phyloP scores from a whole-genome alignment of 2,888 invertebrate genomes.

The Cheilosia variabilis region DNA sequence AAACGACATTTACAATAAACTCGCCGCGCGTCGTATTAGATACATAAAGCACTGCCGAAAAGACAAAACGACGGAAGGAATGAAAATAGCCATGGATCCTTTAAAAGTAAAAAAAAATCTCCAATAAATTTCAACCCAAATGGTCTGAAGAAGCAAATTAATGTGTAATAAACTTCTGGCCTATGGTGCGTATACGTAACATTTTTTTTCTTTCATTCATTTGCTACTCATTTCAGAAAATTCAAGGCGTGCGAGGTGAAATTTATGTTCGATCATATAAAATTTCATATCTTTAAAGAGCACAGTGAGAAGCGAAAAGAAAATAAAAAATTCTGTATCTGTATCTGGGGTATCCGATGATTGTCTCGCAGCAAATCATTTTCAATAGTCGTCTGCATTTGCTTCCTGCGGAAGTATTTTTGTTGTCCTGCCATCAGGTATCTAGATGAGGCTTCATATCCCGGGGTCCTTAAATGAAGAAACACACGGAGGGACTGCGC shows the following conservation, averaged over 20 bases:
- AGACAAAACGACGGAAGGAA: neutral
- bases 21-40: slow-evolving; percentile 28
- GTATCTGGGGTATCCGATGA: slow-evolving; percentile 37
- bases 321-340: neutral
- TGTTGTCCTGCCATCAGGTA: slow-evolving; percentile 28
- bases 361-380: slow-evolving; percentile 67
- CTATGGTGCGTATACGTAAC: slow-evolving; percentile 64
- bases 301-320: neutral
- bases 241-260: slow-evolving; percentile 2
- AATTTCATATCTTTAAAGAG: slow-evolving; percentile 48
- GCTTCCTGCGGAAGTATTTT: slow-evolving; percentile 26
- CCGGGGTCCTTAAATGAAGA: slow-evolving; percentile 35
- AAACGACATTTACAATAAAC: slow-evolving; percentile 55
- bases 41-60: slow-evolving; percentile 8
- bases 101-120: slow-evolving; percentile 65
- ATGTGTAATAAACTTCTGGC: slow-evolving; percentile 55
- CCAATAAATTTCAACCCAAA: slow-evolving; percentile 58
- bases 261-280: slow-evolving; percentile 59
- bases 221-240: slow-evolving; percentile 17
- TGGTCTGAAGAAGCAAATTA: slow-evolving; percentile 60
- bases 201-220: slow-evolving; percentile 15
- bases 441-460: slow-evolving; percentile 1
- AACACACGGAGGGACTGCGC: slow-evolving; percentile 17
- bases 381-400: slow-evolving; percentile 20
- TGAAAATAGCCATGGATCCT: slow-evolving; percentile 19